Percentiles rank a stretch among this genome's conserved stretches.
Conservation (phyloP, 2,113 vertebrate species). For the Chionomys nivalis region DNA sequence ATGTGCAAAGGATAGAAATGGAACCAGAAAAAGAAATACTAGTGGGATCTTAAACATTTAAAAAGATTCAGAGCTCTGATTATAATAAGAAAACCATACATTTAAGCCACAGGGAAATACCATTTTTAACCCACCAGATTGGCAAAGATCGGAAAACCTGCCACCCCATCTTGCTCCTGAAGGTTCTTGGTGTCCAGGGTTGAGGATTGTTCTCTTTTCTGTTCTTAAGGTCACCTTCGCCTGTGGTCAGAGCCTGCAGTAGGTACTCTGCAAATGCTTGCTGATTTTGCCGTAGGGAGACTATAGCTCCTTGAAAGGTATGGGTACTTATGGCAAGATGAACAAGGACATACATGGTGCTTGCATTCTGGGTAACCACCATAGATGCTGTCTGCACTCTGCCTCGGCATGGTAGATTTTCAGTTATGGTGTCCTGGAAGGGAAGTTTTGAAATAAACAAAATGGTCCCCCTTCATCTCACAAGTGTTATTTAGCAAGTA, state of each 20-base stretch:
- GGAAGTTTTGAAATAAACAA: not conserved
- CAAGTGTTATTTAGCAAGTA: not conserved
- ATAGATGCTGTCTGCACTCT: not conserved
- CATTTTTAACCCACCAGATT: conserved; percentile 13
- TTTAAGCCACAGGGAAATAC: conserved; percentile 42
- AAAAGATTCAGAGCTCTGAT: conserved; percentile 51
- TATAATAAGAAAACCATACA: conserved; percentile 32
- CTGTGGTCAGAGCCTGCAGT: not conserved
- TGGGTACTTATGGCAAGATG: not conserved
- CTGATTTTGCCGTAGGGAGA: not conserved
- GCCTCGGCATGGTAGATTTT: not conserved
- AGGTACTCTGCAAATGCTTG: not conserved
- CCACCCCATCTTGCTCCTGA: not conserved
- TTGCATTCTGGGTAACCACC: not conserved
- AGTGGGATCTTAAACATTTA: conserved; percentile 62
- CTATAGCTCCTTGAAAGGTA: not conserved
- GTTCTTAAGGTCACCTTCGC: not conserved
- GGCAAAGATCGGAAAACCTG: conserved; percentile 15
- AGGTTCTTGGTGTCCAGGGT: not conserved
- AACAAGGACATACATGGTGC: not conserved
- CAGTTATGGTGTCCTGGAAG: not conserved
- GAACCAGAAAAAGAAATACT: conserved; percentile 48
- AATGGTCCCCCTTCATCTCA: not conserved
- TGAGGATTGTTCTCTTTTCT: not conserved
- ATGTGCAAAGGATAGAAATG: conserved; percentile 43